Conservation (phyloP, 2,797 vertebrate genomes). For the Ispidina picta region DNA sequence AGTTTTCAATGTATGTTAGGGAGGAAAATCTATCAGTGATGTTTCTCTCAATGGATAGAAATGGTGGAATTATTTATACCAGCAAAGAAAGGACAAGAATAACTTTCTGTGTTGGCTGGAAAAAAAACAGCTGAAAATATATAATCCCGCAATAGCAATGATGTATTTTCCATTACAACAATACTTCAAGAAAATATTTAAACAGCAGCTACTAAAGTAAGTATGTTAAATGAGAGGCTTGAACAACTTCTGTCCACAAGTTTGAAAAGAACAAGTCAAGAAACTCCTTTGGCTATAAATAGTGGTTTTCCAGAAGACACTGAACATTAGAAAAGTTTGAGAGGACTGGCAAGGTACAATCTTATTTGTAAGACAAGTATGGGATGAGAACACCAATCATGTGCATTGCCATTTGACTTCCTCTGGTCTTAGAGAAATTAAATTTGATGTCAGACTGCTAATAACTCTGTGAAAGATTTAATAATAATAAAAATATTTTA, state of each 20-base stretch:
- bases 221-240: conserved; percentile 25
- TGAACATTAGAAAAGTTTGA: background rate
- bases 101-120: conserved; percentile 1
- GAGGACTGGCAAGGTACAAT: background rate
- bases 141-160: background rate
- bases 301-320: conserved; percentile 5
- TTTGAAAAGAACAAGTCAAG: conserved; percentile 19
- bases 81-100: background rate
- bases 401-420: background rate
- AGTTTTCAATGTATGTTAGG: background rate
- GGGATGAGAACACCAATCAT: background rate
- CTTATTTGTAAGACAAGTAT: background rate
- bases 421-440: background rate
- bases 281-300: conserved; percentile 12
- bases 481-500: background rate
- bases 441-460: background rate
- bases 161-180: conserved; percentile 49
- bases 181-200: conserved; percentile 47
- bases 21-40: background rate
- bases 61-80: background rate
- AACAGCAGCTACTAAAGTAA: conserved; percentile 19
- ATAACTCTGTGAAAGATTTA: background rate
- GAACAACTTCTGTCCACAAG: conserved; percentile 28
- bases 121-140: background rate
- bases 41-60: background rate